Percentiles rank a stretch among this genome's conserved stretches.
Conservation (phyloP, 2,797 vertebrate genomes). For the Rhynchonycteris naso region DNA sequence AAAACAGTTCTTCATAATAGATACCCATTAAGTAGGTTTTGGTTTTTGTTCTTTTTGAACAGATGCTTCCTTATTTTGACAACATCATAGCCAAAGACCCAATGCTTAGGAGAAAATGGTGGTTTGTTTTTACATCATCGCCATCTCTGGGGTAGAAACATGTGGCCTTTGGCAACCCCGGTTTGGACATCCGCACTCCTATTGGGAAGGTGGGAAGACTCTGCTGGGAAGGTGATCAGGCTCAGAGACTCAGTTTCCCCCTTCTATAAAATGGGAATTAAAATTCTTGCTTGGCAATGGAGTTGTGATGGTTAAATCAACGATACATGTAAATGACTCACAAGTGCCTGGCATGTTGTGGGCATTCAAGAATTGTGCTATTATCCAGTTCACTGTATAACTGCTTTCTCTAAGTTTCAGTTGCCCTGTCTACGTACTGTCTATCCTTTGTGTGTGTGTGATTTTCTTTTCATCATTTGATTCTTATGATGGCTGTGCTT, state of each 20-base stretch:
- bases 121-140: not conserved
- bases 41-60: not conserved
- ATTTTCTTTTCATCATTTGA: not conserved
- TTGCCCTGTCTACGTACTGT: not conserved
- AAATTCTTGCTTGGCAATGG: not conserved
- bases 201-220: not conserved
- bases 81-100: not conserved
- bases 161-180: not conserved
- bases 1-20: not conserved
- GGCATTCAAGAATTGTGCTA: not conserved
- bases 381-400: not conserved
- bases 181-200: not conserved
- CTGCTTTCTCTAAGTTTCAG: not conserved
- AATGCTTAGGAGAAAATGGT: not conserved
- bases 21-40: not conserved
- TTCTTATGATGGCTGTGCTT: not conserved
- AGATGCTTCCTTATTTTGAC: not conserved
- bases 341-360: not conserved
- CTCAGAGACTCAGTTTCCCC: not conserved
- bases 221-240: not conserved
- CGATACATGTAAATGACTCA: not conserved
- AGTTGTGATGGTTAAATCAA: not conserved
- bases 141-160: not conserved
- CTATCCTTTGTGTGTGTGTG: not conserved
- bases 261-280: not conserved